phyloP scores from a whole-genome alignment of 2,888 invertebrate genomes.

The Amblyjoppa proteus region DNA sequence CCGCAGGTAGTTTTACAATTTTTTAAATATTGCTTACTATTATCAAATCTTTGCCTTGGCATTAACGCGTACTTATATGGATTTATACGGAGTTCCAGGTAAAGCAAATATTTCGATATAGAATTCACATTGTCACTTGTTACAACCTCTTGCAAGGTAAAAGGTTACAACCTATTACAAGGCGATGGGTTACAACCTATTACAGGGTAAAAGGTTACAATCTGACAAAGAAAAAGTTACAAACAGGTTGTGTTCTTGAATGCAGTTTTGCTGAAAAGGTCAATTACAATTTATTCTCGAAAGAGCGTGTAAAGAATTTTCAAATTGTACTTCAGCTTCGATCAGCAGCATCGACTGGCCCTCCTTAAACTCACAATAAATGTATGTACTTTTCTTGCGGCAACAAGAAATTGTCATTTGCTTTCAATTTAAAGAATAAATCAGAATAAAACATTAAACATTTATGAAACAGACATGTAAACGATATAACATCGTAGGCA shows the following conservation, averaged over 20 bases:
- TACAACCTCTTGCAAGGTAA: too few relatives aligned
- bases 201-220: too few relatives aligned
- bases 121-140: too few relatives aligned
- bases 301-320: background rate
- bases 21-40: too few relatives aligned
- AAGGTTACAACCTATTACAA: too few relatives aligned
- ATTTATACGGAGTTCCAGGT: too few relatives aligned
- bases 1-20: background rate
- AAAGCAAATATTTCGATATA: too few relatives aligned
- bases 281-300: background rate
- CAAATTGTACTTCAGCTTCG: background rate
- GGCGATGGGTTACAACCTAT: too few relatives aligned
- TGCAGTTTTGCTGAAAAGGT: background rate
- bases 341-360: background rate
- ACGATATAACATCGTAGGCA: background rate
- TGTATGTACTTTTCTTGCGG: background rate
- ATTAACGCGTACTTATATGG: too few relatives aligned
- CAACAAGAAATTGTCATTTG: background rate
- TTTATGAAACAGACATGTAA: background rate
- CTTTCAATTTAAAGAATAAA: background rate
- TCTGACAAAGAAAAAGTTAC: too few relatives aligned
- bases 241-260: too few relatives aligned
- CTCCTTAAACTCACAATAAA: background rate
- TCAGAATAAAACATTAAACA: background rate
- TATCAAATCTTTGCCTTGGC: too few relatives aligned